A percentile compares a stretch with the other conserved stretches of the same genome.
These are phyloP conservation scores for Diachrysia chrysitis DNA, from an alignment of 2,888 invertebrate genomes.

Conservation along the genomic window DNA sequence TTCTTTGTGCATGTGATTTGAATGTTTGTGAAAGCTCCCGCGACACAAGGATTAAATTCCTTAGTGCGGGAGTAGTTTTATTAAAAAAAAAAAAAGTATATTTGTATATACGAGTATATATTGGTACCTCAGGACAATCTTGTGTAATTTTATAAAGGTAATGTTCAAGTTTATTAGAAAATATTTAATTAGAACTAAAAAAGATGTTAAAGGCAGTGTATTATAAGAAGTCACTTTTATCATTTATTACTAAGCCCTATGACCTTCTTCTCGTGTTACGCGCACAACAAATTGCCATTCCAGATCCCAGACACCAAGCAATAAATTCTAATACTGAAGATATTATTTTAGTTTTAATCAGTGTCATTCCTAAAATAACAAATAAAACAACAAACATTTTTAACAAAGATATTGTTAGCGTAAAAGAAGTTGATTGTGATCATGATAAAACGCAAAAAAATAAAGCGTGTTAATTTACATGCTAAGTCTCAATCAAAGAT, in stretches of 20 bases:
- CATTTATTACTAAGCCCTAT: conserved; percentile 39
- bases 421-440: not conserved
- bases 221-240: conserved; percentile 25
- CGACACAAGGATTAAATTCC: too few species aligned
- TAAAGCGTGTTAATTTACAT: not conserved
- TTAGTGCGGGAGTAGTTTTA: too few species aligned
- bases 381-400: too few species aligned
- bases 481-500: not conserved
- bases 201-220: conserved; percentile 23
- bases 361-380: too few species aligned
- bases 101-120: not conserved
- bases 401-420: too few species aligned
- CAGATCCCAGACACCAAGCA: conserved; percentile 9
- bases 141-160: not conserved
- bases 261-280: conserved; percentile 25
- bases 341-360: conserved; percentile 21
- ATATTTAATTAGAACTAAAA: conserved; percentile 32
- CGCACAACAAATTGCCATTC: conserved; percentile 38
- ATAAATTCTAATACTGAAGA: conserved; percentile 38
- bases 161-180: conserved; percentile 7
- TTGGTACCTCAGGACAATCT: not conserved
- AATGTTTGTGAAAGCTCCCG: too few species aligned
- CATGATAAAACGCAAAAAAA: not conserved
- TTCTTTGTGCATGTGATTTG: too few species aligned
- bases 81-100: too few species aligned